Base-by-base conservation (phyloP, 2,113 vertebrate genomes). In the Anser cygnoides region DNA sequence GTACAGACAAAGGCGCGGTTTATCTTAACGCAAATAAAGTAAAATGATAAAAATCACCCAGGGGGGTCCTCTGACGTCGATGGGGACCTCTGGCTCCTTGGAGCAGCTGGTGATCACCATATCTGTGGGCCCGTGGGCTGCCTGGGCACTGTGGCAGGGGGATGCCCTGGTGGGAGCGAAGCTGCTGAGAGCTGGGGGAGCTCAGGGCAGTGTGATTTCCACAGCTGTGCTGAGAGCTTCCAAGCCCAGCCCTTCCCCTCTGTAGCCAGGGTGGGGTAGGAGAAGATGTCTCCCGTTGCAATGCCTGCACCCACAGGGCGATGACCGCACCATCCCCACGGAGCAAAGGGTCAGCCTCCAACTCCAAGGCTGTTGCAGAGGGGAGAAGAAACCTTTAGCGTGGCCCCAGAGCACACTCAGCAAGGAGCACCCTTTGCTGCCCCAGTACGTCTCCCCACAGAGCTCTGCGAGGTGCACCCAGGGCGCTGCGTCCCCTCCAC, bases 1-100 rank as follows among this genome's bases (percentile, higher is more conserved):
- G 93, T 97, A 94, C 89, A 92, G 92, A 92, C 66, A 35, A 84
- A 75, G 16, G 35, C 8, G 3, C 74, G 28, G 41, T 90, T 90
- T 94, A 89, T 96, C 92, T 92, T 92, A 91, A 89, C 92, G 92
- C 95, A 88, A 97, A 97, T 97, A 97, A 97, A 97, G 33, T 87
- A 26, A 78, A 79, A 77, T 83, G 8, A 84, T 89, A 13, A 75
- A 91, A 93, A 89, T 15, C 81, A 84, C 52, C 49, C 73, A 52
- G 84, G 58, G 89, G 89, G 73, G 81, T 84, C 58, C 72, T 65
- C 83, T 68, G 79, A 80, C 14, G 3, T 92, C 72, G 66, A 71
- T 79, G 71, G 76, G 82, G 46, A 71, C 37, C 35, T 72, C 65
- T 18, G 55, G 17, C 78, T 87, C 79, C 59, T 50, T 28, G 50